A percentile compares a stretch with the other conserved stretches of the same genome.
These are phyloP conservation scores for Apoda limacodes DNA, from an alignment of 2,888 invertebrate species.

Conservation along the genomic window DNA sequence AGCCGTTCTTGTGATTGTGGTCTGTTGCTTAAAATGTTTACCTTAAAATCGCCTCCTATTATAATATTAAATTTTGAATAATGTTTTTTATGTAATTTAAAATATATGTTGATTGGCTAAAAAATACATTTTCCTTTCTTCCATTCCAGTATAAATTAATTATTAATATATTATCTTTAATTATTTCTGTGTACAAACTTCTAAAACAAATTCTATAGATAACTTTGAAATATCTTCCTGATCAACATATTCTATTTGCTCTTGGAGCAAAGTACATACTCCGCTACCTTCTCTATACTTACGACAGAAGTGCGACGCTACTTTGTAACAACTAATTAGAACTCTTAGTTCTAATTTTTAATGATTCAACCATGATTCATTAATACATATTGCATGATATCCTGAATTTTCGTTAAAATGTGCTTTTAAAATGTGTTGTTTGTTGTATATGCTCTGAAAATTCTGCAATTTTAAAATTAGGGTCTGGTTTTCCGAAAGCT, in stretches of 20 bases:
- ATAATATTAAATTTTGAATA: constrained; percentile 1
- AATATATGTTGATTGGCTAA: constrained; percentile 1
- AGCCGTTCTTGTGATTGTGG: not conserved
- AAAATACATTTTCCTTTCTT: constrained; percentile 3
- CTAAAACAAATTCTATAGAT: constrained; percentile 7
- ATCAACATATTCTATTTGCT: constrained; percentile 2
- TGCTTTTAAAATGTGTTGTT: too few relatives aligned
- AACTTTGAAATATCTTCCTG: constrained; percentile 4
- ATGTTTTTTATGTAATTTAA: constrained; percentile 1
- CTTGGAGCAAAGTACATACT: too few relatives aligned
- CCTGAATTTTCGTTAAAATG: constrained; percentile 1
- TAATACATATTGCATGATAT: too few relatives aligned
- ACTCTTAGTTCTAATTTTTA: too few relatives aligned
- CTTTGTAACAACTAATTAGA: too few relatives aligned
- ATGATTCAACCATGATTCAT: too few relatives aligned
- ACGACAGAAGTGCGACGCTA: too few relatives aligned
- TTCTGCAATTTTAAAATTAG: constrained; percentile 1
- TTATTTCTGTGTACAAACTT: constrained; percentile 8
- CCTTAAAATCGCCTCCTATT: constrained; percentile 4
- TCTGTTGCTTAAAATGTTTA: constrained; percentile 3
- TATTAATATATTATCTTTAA: constrained; percentile 5
- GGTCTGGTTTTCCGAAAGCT: not conserved
- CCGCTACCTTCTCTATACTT: too few relatives aligned
- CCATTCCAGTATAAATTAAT: constrained; percentile 9
- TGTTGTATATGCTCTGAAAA: too few relatives aligned